Evolutionary conservation across 1,140 invertebrate genomes (phyloP).

Genomic region (Brachionus asplanchnoidis): DNA sequence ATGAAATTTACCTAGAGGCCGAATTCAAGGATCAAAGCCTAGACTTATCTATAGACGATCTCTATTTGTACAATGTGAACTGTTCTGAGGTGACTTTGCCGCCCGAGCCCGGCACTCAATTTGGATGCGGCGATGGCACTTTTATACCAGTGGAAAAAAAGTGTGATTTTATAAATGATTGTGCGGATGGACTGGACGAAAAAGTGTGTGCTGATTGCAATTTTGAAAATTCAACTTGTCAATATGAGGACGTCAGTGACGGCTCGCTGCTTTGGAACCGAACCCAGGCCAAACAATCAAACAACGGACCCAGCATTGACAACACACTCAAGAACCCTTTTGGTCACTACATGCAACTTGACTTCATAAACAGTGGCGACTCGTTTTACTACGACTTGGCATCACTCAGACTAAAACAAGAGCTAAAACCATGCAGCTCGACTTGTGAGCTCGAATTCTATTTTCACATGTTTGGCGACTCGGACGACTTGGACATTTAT

Average conservation of each 20-base stretch:
- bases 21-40: slow-evolving; percentile 5
- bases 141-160: slow-evolving; percentile 41
- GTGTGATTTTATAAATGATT: slow-evolving; percentile 46
- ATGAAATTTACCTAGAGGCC: slow-evolving; percentile 35
- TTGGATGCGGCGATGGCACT: slow-evolving; percentile 45
- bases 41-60: slow-evolving; percentile 45
- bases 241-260: slow-evolving; percentile 32
- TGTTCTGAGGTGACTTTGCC: not conserved
- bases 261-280: slow-evolving; percentile 2
- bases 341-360: slow-evolving; percentile 23
- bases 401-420: too few relatives aligned
- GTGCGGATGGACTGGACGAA: slow-evolving; percentile 45
- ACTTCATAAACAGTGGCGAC: not conserved
- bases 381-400: not conserved
- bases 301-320: slow-evolving; percentile 19
- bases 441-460: slow-evolving; percentile 59
- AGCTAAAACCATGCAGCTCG: not conserved
- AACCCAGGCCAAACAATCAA: slow-evolving; percentile 40
- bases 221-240: slow-evolving; percentile 44
- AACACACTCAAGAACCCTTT: not conserved
- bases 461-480: slow-evolving; percentile 68
- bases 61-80: slow-evolving; percentile 43
- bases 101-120: slow-evolving; percentile 41
- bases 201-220: slow-evolving; percentile 44
- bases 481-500: slow-evolving; percentile 48